phyloP scores from a whole-genome alignment of 2,797 vertebrate genomes.

The Lacerta bilineata region DNA sequence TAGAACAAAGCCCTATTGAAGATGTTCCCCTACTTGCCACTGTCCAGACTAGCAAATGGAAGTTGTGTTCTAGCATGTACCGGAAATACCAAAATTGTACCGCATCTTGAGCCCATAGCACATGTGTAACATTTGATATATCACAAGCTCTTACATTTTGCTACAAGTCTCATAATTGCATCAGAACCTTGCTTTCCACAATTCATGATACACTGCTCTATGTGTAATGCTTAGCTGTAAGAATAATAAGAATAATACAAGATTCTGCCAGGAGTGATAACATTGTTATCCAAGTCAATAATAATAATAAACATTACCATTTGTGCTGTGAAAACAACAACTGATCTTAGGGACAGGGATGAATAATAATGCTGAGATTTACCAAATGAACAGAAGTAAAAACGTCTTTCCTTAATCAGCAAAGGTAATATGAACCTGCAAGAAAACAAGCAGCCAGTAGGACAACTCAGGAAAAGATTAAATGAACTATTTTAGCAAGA shows the following conservation, averaged over 20 bases:
- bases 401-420: not conserved
- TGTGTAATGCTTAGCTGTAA: not conserved
- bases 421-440: not conserved
- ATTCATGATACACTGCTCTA: not conserved
- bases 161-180: too few relatives aligned
- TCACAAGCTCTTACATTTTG: too few relatives aligned
- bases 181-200: too few relatives aligned
- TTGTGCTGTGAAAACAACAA: not conserved
- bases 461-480: not conserved
- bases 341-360: not conserved
- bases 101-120: too few relatives aligned
- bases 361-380: not conserved
- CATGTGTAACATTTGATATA: too few relatives aligned
- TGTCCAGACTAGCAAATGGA: too few relatives aligned
- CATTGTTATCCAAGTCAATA: not conserved
- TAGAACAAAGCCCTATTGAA: too few relatives aligned
- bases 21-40: too few relatives aligned
- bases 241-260: not conserved
- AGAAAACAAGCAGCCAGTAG: not conserved
- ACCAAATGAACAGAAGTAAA: not conserved
- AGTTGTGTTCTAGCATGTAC: too few relatives aligned
- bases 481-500: rapidly evolving
- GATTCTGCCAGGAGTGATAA: not conserved
- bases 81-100: too few relatives aligned
- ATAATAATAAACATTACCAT: not conserved